phyloP scores from a whole-genome alignment of 1,140 invertebrate genomes.

The Arion vulgaris region DNA sequence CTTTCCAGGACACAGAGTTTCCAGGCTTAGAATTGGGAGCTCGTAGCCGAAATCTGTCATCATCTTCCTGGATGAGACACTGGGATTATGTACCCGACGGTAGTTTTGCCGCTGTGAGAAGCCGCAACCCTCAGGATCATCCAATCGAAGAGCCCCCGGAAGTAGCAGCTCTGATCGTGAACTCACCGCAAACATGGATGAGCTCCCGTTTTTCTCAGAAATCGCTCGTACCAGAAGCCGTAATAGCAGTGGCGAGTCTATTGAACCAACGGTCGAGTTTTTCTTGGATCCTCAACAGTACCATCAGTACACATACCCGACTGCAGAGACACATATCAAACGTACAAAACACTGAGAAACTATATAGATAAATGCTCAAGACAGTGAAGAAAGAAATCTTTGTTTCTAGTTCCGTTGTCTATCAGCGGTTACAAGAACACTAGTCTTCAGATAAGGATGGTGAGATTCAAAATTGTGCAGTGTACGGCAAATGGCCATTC shows the following conservation, averaged over 20 bases:
- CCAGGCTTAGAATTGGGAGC: background rate
- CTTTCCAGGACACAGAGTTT: background rate
- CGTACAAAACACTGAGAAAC: background rate
- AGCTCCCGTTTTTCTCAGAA: background rate
- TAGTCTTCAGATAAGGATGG: too few relatives aligned
- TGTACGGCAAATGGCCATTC: too few relatives aligned
- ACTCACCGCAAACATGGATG: background rate
- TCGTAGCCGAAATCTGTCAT: conserved; percentile 24
- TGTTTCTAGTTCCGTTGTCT: too few relatives aligned
- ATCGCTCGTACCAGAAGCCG: conserved; percentile 8
- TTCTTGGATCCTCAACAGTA: background rate
- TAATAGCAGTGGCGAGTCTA: conserved; percentile 18
- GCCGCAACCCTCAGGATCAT: conserved; percentile 34
- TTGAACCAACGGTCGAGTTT: conserved; percentile 1
- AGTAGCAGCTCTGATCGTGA: conserved; percentile 40
- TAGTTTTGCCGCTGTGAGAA: background rate
- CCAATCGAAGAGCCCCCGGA: conserved; percentile 17
- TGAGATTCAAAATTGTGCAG: too few relatives aligned
- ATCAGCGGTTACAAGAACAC: too few relatives aligned
- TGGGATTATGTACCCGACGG: background rate
- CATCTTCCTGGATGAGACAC: background rate
- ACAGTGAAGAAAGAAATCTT: too few relatives aligned
- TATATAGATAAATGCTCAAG: too few relatives aligned
- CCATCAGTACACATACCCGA: background rate
- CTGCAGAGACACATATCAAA: background rate